A percentile compares a stretch with the other conserved stretches of the same genome.
Evolutionary conservation across 2,888 invertebrate species (phyloP).

Genomic region (Marasmarcha lunaedactyla): DNA sequence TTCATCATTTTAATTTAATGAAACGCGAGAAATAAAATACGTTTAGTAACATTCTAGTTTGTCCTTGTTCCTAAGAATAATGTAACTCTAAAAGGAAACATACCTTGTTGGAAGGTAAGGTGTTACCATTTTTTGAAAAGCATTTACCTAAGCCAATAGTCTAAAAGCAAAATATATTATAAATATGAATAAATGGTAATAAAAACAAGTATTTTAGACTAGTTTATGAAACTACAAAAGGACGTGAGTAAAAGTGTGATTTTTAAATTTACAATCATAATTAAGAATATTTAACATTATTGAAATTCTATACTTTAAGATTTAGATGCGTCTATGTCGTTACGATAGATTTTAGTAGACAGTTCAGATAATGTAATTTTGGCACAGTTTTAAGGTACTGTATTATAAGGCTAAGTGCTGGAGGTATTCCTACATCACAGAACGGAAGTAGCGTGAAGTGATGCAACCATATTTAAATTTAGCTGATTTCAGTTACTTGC

Average conservation of each 20-base stretch:
- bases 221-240: slow-evolving; percentile 37
- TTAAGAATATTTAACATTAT: slow-evolving; percentile 24
- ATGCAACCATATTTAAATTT: slow-evolving; percentile 55
- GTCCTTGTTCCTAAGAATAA: too few relatives aligned
- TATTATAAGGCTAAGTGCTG: slow-evolving; percentile 33
- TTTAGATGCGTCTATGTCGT: neutral
- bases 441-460: slow-evolving; percentile 51
- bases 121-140: too few relatives aligned
- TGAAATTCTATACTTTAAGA: neutral
- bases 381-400: slow-evolving; percentile 51
- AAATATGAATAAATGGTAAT: too few relatives aligned
- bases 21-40: too few relatives aligned
- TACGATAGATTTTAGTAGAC: slow-evolving; percentile 10
- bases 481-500: slow-evolving; percentile 11
- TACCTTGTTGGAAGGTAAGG: too few relatives aligned
- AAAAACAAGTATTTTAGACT: too few relatives aligned
- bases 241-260: slow-evolving; percentile 65
- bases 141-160: too few relatives aligned
- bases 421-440: slow-evolving; percentile 60
- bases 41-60: too few relatives aligned
- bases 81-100: too few relatives aligned
- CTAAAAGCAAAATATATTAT: too few relatives aligned
- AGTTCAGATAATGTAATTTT: slow-evolving; percentile 26
- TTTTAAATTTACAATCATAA: slow-evolving; percentile 46
- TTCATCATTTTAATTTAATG: too few relatives aligned